phyloP scores from a whole-genome alignment of 2,888 invertebrate species.

The Platycnemis pennipes region DNA sequence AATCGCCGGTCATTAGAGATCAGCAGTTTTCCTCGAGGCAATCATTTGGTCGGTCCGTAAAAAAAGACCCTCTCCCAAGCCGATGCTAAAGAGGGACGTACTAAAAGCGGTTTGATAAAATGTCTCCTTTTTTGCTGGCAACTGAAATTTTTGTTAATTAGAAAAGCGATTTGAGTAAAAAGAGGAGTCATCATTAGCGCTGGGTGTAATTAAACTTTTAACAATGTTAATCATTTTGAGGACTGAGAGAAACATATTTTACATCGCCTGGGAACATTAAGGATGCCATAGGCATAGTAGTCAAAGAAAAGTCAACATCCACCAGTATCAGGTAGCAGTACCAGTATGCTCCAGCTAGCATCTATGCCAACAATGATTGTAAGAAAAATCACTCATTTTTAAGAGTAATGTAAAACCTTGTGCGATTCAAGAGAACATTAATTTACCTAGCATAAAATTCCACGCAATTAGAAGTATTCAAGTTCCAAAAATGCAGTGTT shows the following conservation, averaged over 20 bases:
- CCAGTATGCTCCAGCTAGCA: neutral
- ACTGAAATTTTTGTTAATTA: conserved; percentile 56
- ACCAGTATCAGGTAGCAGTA: neutral
- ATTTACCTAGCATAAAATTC: no score
- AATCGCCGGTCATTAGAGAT: conserved; percentile 61
- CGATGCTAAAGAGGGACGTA: conserved; percentile 31
- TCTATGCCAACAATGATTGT: neutral
- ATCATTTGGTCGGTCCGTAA: conserved; percentile 27
- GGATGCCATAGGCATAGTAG: neutral
- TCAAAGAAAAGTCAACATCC: neutral
- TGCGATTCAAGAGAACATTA: no score
- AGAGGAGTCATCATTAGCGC: conserved; percentile 31
- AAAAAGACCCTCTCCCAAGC: neutral
- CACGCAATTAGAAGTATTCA: no score
- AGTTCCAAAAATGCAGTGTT: no score
- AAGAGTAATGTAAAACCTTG: no score
- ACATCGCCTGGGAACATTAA: neutral
- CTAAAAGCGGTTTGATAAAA: conserved; percentile 27
- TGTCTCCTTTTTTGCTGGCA: conserved; percentile 6
- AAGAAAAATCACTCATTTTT: no score
- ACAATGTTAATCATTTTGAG: neutral
- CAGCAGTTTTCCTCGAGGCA: conserved; percentile 35
- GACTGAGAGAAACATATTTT: neutral
- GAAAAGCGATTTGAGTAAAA: conserved; percentile 46
- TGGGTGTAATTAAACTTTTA: conserved; percentile 12